Percentiles rank a stretch among this genome's conserved stretches.
These are phyloP conservation scores for Bacillus rossius DNA, from an alignment of 1,140 invertebrate genomes.

Conservation along the genomic window DNA sequence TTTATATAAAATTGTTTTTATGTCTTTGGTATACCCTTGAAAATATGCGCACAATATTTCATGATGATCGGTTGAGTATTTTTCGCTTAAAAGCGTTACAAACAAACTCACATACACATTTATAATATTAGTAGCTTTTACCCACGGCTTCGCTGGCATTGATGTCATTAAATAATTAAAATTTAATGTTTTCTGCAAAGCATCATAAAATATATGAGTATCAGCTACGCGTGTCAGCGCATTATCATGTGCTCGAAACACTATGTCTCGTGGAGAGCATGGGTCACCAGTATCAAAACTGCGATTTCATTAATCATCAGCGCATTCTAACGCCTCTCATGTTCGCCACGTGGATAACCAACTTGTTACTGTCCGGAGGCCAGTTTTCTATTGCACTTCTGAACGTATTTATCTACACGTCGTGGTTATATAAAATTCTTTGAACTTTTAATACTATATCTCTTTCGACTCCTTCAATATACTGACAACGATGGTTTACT, in stretches of 20 bases:
- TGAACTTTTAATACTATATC: conserved; percentile 33
- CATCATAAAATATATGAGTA: conserved; percentile 33
- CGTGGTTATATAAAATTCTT: conserved; percentile 35
- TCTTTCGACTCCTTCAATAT: conserved; percentile 27
- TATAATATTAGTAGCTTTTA: too few species aligned
- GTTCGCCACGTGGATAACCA: conserved; percentile 32
- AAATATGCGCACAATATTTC: too few species aligned
- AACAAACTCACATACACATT: too few species aligned
- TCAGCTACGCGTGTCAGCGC: conserved; percentile 20
- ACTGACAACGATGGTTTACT: conserved; percentile 18
- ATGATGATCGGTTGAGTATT: too few species aligned
- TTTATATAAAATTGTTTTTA: too few species aligned
- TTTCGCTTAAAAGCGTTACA: too few species aligned
- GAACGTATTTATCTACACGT: conserved; percentile 33
- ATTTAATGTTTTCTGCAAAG: conserved; percentile 38
- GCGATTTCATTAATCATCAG: conserved; percentile 35
- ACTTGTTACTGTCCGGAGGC: conserved; percentile 25
- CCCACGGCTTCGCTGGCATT: too few species aligned
- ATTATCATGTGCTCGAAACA: conserved; percentile 27
- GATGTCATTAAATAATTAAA: too few species aligned
- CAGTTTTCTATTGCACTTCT: conserved; percentile 31
- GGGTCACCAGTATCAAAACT: conserved; percentile 34
- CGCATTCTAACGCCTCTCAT: conserved; percentile 34
- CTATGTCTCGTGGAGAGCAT: conserved; percentile 31
- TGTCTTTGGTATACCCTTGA: too few species aligned